Evolutionary conservation across 2,797 vertebrate species (phyloP).

Genomic region (Sebastes ruberrimus): DNA sequence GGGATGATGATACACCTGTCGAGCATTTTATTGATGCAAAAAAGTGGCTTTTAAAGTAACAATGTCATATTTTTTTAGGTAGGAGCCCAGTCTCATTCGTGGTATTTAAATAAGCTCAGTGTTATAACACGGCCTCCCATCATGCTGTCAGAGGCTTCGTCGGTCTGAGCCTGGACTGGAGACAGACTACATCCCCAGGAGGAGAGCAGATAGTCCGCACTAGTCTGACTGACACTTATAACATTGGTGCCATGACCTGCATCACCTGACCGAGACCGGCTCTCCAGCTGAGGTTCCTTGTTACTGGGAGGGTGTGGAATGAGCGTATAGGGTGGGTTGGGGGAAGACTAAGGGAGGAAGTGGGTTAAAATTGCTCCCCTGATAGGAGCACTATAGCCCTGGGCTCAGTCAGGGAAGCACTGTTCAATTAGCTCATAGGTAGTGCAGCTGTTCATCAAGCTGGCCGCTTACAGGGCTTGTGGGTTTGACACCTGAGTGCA

Average conservation of each 20-base stretch:
- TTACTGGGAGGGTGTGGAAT: slow-evolving; percentile 20
- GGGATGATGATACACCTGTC: slow-evolving; percentile 22
- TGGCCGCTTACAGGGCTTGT: slow-evolving; percentile 35
- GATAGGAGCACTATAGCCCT: slow-evolving; percentile 48
- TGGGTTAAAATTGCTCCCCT: slow-evolving; percentile 54
- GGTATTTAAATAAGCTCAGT: slow-evolving; percentile 37
- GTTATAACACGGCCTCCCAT: slow-evolving; percentile 4
- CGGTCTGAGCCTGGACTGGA: slow-evolving; percentile 17
- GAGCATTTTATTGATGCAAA: slow-evolving; percentile 21
- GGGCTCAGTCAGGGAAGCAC: slow-evolving; percentile 54
- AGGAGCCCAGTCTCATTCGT: background rate
- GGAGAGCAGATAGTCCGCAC: slow-evolving; percentile 25
- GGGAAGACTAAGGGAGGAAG: background rate
- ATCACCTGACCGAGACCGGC: slow-evolving; percentile 49
- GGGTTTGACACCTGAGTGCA: slow-evolving; percentile 57
- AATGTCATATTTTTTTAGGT: background rate
- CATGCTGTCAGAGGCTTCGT: slow-evolving; percentile 1
- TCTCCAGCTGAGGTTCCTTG: slow-evolving; percentile 54
- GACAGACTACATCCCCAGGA: slow-evolving; percentile 38
- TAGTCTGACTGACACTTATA: slow-evolving; percentile 65
- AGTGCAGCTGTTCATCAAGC: slow-evolving; percentile 68
- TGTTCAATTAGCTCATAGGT: slow-evolving; percentile 71
- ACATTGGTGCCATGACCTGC: slow-evolving; percentile 64
- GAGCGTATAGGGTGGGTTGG: background rate
- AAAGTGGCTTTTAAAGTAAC: background rate